Evolutionary conservation across 2,797 vertebrate genomes (phyloP).

Genomic region (Falco peregrinus): DNA sequence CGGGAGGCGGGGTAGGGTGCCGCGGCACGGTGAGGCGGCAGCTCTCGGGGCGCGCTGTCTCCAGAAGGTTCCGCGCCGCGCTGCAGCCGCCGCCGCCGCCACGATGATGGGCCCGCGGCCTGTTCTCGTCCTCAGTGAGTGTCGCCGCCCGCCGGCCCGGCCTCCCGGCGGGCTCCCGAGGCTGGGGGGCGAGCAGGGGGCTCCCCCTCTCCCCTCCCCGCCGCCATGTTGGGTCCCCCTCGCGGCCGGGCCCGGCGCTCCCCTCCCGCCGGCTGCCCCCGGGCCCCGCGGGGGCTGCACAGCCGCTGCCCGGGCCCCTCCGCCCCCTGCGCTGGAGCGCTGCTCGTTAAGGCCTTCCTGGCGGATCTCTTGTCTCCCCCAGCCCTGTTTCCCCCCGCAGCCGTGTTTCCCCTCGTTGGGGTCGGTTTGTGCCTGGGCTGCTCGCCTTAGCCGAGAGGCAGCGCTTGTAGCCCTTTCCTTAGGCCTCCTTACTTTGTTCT

Average conservation of each 20-base stretch:
- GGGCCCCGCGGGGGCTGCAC: background rate
- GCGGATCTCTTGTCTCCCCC: background rate
- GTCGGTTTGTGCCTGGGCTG: background rate
- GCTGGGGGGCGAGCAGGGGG: too few relatives aligned
- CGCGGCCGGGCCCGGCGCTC: background rate
- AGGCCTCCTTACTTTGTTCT: background rate
- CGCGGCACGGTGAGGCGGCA: background rate
- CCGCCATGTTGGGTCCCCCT: background rate
- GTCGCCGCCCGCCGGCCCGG: background rate
- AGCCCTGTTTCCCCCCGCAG: too few relatives aligned
- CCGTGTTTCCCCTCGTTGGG: too few relatives aligned
- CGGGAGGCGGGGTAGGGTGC: background rate
- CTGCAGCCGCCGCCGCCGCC: background rate
- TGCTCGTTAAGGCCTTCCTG: background rate
- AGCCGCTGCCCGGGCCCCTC: background rate
- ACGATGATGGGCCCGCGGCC: constrained; percentile 49
- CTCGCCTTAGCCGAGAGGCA: accelerated
- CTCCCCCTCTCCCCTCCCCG: accelerated
- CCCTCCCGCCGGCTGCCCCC: too few relatives aligned
- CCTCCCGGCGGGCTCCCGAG: accelerated
- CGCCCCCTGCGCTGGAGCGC: background rate
- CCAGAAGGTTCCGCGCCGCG: constrained; percentile 81
- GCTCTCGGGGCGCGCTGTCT: background rate
- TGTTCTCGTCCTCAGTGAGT: constrained; percentile 60
- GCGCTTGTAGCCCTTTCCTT: background rate